These are phyloP conservation scores for Stenopsyche tienmushanensis DNA, from an alignment of 1,140 invertebrate species.

Conservation along the genomic window DNA sequence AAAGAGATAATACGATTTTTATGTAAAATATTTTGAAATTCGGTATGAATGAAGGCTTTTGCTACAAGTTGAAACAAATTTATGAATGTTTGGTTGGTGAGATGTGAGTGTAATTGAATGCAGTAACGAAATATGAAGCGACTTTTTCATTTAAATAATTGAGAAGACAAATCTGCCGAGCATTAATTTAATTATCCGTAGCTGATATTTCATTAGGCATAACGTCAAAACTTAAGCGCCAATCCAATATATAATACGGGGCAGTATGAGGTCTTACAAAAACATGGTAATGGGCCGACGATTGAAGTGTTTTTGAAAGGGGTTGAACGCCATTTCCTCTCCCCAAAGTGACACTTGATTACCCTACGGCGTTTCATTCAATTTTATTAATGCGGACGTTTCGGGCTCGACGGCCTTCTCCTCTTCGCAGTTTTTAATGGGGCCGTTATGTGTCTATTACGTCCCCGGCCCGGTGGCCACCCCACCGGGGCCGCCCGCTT, in stretches of 20 bases:
- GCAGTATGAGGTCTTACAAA: slow-evolving; percentile 8
- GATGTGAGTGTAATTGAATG: too few species aligned
- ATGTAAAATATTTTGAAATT: too few species aligned
- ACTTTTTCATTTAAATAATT: too few species aligned
- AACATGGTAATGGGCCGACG: slow-evolving; percentile 25
- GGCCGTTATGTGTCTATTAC: slow-evolving; percentile 38
- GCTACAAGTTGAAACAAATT: too few species aligned
- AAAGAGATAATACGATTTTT: too few species aligned
- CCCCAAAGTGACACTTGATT: slow-evolving; percentile 39
- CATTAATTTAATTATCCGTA: too few species aligned
- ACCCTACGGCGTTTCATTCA: slow-evolving; percentile 38
- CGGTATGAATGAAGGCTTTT: too few species aligned
- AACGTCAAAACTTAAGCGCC: too few species aligned
- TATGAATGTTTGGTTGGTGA: too few species aligned
- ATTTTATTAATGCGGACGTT: slow-evolving; percentile 39
- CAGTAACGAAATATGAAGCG: too few species aligned
- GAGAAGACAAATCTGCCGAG: too few species aligned
- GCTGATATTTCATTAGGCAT: too few species aligned
- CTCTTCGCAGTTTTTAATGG: slow-evolving; percentile 29
- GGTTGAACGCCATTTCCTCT: slow-evolving; percentile 26
- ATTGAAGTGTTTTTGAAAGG: slow-evolving; percentile 17
- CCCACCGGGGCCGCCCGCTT: background rate
- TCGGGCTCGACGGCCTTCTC: slow-evolving; percentile 3
- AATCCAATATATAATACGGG: background rate
- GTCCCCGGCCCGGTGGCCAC: background rate